Evolutionary conservation across 2,113 vertebrate genomes (phyloP).

Genomic region (Struthio camelus): DNA sequence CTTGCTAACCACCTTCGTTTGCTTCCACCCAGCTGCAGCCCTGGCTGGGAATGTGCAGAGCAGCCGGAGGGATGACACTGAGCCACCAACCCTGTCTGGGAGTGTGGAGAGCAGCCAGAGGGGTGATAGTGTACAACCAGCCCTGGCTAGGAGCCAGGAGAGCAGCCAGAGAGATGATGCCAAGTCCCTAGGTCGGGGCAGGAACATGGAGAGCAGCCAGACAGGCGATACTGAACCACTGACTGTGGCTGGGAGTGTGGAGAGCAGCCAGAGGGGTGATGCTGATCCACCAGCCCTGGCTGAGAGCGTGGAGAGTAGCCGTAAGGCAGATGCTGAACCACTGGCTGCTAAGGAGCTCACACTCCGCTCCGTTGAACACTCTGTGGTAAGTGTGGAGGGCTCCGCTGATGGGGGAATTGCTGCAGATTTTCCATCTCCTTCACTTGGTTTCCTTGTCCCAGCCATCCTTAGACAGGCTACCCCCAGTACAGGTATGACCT

Average conservation of each 20-base stretch:
- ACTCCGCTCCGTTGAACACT: too few relatives aligned
- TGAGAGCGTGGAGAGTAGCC: neutral
- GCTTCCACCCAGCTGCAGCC: constrained; percentile 57
- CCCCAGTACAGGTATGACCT: too few relatives aligned
- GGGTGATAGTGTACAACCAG: neutral
- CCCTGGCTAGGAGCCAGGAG: neutral
- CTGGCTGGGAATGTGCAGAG: constrained; percentile 66
- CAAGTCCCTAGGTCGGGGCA: neutral
- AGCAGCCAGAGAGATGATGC: accelerated
- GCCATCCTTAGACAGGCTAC: neutral
- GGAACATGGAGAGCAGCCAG: constrained; percentile 17
- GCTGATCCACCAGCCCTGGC: neutral
- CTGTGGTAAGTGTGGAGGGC: constrained; percentile 58
- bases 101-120: neutral
- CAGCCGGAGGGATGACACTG: neutral
- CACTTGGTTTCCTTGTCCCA: neutral
- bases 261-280: neutral
- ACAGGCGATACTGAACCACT: accelerated
- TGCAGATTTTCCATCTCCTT: neutral
- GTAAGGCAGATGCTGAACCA: accelerated
- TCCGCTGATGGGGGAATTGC: neutral
- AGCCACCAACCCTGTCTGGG: accelerated
- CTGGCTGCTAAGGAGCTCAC: neutral
- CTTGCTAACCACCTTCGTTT: neutral
- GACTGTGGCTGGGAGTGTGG: accelerated